Evolutionary conservation across 2,113 vertebrate genomes (phyloP), one percentile per base, ranked within the genome.

Genomic region (Myotis brandtii): DNA sequence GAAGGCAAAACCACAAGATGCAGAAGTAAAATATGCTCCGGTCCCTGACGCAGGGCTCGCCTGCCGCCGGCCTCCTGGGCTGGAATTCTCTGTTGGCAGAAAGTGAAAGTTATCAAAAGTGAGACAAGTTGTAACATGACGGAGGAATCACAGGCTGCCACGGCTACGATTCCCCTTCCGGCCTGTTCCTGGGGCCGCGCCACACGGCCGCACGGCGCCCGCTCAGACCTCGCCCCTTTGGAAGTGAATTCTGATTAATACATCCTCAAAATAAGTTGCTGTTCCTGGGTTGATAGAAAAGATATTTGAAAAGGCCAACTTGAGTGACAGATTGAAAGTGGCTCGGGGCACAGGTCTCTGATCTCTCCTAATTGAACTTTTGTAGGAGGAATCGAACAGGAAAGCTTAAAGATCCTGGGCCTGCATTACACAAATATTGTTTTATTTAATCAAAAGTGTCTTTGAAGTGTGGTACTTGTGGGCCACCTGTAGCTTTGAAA

Each of bases 401-500:
- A 97, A 97, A 98, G 98, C 99, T 99, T 99, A 99, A 99, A 99
- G 99, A 99, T 98, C 96, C 97, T 13, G 89, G 96, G 97, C 97
- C 97, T 83, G 66, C 97, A 98, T 98, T 98, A 98, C 97, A 97
- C 98, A 98, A 99, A 98, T 98, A 98, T 97, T 96, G 98, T 98
- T 99, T 98, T 94, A 97, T 98, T 99, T 98, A 98, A 98, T 98
- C 97, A 98, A 96, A 98, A 96, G 97, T 91, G 90, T 93, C 99
- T 99, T 99, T 99, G 99, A 99, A 99, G 99, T 99, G 96, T 56
- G 94, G 97, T 96, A 94, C 98, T 99, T 97, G 98, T 95, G 93
- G 97, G 97, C 98, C 98, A 99, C 98, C 98, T 98, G 99, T 98
- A 98, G 98, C 99, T 99, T 99, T 99, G 98, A 99, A 99, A 98